These are phyloP conservation scores for Chloebia gouldiae DNA, from an alignment of 2,113 vertebrate species.

Conservation along the genomic window DNA sequence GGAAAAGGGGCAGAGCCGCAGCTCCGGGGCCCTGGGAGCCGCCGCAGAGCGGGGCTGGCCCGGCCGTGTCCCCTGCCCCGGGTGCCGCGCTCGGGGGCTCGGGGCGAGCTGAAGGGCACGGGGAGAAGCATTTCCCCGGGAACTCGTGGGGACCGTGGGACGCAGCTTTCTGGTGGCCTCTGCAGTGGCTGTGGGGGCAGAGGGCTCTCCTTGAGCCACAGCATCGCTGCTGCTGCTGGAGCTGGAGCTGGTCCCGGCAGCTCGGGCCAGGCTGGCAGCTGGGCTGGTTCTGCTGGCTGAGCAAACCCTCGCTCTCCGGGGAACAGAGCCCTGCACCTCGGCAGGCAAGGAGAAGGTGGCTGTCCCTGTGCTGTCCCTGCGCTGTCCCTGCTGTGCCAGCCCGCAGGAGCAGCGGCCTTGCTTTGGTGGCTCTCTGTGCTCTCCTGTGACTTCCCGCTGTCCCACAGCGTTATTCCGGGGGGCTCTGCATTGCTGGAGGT, in stretches of 20 bases:
- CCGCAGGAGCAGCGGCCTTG: not conserved
- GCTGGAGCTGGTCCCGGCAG: not conserved
- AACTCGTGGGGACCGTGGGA: not conserved
- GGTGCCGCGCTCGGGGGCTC: not conserved
- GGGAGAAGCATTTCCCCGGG: not conserved
- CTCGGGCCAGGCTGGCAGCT: not conserved
- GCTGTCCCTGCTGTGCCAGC: not conserved
- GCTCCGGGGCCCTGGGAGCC: not conserved
- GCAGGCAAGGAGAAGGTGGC: not conserved
- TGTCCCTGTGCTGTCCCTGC: not conserved
- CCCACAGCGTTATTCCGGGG: accelerated
- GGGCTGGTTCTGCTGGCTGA: not conserved
- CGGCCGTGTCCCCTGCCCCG: not conserved
- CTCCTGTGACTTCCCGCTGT: not conserved
- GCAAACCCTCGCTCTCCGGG: not conserved
- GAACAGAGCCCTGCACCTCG: not conserved
- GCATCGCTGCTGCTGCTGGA: not conserved
- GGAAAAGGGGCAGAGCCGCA: not conserved
- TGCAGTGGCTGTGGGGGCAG: not conserved
- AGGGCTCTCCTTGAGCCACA: not conserved
- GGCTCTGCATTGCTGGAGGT: not conserved
- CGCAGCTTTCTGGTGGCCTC: not conserved
- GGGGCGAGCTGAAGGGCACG: not conserved
- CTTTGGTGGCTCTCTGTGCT: not conserved
- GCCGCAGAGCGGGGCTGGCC: not conserved